Conservation (phyloP, 2,888 invertebrate genomes). For the Anthophora plumipes region DNA sequence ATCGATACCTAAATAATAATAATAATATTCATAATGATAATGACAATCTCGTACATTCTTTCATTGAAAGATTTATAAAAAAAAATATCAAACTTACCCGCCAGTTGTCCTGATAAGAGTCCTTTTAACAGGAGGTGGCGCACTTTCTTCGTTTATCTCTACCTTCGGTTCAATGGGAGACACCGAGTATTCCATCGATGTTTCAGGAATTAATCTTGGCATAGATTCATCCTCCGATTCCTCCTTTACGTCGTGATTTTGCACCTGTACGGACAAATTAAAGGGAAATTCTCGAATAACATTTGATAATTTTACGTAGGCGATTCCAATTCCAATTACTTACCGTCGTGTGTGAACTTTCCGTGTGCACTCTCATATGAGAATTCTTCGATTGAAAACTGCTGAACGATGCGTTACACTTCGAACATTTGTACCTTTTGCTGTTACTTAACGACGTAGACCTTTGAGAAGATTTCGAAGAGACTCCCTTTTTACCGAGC, state of each 20-base stretch:
- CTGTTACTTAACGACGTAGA: slow-evolving; percentile 47
- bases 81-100: slow-evolving; percentile 69
- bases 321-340: background rate
- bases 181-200: slow-evolving; percentile 68
- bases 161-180: slow-evolving; percentile 72
- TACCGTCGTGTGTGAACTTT: slow-evolving; percentile 51
- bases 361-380: slow-evolving; percentile 74
- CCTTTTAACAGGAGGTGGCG: slow-evolving; percentile 76
- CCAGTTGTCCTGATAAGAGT: slow-evolving; percentile 77
- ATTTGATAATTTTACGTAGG: background rate
- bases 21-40: slow-evolving; percentile 6
- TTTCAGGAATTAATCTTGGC: slow-evolving; percentile 74
- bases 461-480: slow-evolving; percentile 63
- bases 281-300: background rate
- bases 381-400: slow-evolving; percentile 76
- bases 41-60: background rate
- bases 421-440: slow-evolving; percentile 77
- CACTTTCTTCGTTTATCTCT: slow-evolving; percentile 72
- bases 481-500: slow-evolving; percentile 63
- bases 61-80: background rate
- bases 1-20: slow-evolving; percentile 74
- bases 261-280: slow-evolving; percentile 54
- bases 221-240: slow-evolving; percentile 69
- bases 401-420: slow-evolving; percentile 73
- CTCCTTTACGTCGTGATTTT: slow-evolving; percentile 56